phyloP scores from a whole-genome alignment of 2,888 invertebrate genomes.

The Coenonympha glycerion region DNA sequence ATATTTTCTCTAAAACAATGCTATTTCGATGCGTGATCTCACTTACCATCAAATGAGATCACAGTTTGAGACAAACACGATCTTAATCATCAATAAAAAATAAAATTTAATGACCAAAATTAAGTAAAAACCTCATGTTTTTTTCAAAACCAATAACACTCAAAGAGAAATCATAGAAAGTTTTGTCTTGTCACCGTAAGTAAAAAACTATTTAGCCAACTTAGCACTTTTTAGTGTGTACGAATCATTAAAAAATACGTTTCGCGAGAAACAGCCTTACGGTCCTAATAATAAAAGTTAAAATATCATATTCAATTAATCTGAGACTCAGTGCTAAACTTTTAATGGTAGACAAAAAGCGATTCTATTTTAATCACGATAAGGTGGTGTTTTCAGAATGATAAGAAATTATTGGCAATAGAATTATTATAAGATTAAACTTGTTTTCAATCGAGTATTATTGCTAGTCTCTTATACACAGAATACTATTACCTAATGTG shows the following conservation, averaged over 20 bases:
- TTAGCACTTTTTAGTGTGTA: slow-evolving; percentile 9
- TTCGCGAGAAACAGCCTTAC: background rate
- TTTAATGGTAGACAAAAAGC: too few relatives aligned
- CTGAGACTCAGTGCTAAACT: too few relatives aligned
- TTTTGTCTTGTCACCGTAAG: slow-evolving; percentile 15
- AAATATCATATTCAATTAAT: too few relatives aligned
- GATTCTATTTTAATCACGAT: background rate
- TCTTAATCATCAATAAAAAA: background rate
- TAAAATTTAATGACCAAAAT: background rate
- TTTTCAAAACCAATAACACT: slow-evolving; percentile 15
- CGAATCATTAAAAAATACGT: background rate
- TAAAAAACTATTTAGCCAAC: slow-evolving; percentile 10
- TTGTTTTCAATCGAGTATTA: too few relatives aligned
- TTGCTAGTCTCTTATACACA: too few relatives aligned
- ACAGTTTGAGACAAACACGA: too few relatives aligned
- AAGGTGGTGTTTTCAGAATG: background rate
- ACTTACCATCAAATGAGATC: too few relatives aligned
- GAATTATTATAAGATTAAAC: too few relatives aligned
- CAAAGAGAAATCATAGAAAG: slow-evolving; percentile 24
- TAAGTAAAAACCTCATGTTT: background rate
- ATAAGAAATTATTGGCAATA: too few relatives aligned
- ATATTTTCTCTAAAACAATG: too few relatives aligned
- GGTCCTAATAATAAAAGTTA: background rate
- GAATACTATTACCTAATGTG: too few relatives aligned
- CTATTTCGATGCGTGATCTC: too few relatives aligned